Base-by-base conservation (phyloP, 2,113 vertebrate species). In the Pao palembangensis region DNA sequence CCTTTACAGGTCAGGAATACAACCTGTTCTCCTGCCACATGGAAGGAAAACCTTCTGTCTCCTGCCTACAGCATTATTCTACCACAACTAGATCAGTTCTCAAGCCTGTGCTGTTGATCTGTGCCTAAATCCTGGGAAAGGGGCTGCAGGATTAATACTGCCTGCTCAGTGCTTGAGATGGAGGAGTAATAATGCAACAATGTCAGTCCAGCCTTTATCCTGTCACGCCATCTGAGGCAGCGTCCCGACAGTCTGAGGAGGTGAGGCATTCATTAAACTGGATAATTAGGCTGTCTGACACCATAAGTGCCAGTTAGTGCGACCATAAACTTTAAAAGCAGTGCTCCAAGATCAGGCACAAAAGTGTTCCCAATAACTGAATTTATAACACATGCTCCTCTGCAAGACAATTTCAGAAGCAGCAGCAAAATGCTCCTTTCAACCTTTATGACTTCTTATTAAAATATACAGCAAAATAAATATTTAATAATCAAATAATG, bases 141-240 rank as follows among this genome's bases (percentile, higher is more conserved):
- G 19, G 59, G 67, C 53, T 64, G n/a, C 50, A 44, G 50, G 54
- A 57, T 61, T 64, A 55, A 62, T 28, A 51, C 18, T 8, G 19
- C 28, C 51, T 43, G 43, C 58, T 43, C 34, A 49, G 54, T 3
- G 44, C 6, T 51, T 42, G 8, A 19, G 61, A 63, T 63, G 47
- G 67, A 71, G 66, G 46, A 66, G 65, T 49, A 47, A 51, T 38
- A 38, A 38, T 4, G 34, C 34, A 38, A 59, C 49, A 73, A 76
- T 64, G 52, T 76, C 75, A 74, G 19, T 48, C 42, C n/a, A 52
- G 58, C 20, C 41, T 64, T 59, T 52, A 67, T 79, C 65, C 66
- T 20, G 65, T 66, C 62, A 61, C 5, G n/a, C 59, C 58, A 51
- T 43, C 73, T 13, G 4, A 21, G 66, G 53, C 44, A 34, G 49